Evolutionary conservation across 2,113 vertebrate species (phyloP).

Genomic region (Ibidorhyncha struthersii): DNA sequence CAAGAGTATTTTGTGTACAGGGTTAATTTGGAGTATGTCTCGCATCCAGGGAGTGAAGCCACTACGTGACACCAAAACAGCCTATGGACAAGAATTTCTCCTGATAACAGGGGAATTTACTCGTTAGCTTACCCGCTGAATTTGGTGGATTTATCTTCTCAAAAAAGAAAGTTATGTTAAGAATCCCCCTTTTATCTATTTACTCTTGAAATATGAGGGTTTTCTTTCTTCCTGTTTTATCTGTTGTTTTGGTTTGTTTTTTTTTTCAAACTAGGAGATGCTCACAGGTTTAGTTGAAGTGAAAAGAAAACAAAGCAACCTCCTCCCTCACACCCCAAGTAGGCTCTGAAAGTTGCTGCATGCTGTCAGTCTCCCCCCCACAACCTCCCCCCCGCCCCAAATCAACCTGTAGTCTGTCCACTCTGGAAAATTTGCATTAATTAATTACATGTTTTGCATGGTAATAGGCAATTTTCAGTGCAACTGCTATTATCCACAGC

Average conservation of each 20-base stretch:
- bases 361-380: background rate
- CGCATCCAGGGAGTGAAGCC: background rate
- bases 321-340: background rate
- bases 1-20: background rate
- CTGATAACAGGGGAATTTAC: background rate
- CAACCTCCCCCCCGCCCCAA: too few species aligned
- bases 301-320: background rate
- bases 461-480: background rate
- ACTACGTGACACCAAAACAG: background rate
- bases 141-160: background rate
- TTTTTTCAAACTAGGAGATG: background rate
- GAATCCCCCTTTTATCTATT: background rate
- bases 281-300: background rate
- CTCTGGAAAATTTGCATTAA: constrained; percentile 20
- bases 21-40: background rate
- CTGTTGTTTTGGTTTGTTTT: background rate
- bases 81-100: background rate
- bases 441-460: constrained; percentile 35
- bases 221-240: background rate
- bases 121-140: background rate
- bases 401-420: background rate
- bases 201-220: background rate
- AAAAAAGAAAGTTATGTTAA: background rate
- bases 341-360: background rate
- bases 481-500: background rate